Percentiles rank a stretch among this genome's conserved stretches.
phyloP scores from a whole-genome alignment of 2,888 invertebrate species.

The Podabrus alpinus region DNA sequence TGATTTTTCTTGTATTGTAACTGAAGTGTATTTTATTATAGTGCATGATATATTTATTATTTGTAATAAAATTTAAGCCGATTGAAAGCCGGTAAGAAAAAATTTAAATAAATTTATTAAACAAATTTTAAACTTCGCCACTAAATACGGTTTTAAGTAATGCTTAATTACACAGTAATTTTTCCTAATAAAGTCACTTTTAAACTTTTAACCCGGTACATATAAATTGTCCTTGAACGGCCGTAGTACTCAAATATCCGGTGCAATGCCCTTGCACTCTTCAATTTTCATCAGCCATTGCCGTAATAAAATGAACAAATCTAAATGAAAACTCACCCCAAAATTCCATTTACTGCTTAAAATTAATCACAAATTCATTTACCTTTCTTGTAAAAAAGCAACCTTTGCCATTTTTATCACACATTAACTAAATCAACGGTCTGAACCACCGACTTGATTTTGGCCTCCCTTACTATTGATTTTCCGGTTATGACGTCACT shows the following conservation, averaged over 20 bases:
- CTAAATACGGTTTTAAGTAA: background rate
- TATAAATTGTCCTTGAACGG: constrained; percentile 33
- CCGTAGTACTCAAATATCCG: constrained; percentile 29
- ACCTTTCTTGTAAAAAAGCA: constrained; percentile 71
- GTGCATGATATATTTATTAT: background rate
- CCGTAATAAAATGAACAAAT: constrained; percentile 33
- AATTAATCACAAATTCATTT: constrained; percentile 45
- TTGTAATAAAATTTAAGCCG: background rate
- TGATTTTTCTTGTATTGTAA: background rate
- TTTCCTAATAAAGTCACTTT: constrained; percentile 2
- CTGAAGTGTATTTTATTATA: background rate
- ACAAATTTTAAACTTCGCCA: background rate
- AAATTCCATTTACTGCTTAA: constrained; percentile 3
- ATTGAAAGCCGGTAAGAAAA: background rate
- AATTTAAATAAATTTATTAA: background rate
- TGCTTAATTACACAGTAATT: background rate
- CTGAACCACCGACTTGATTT: constrained; percentile 48
- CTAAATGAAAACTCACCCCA: constrained; percentile 22
- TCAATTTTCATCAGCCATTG: constrained; percentile 17
- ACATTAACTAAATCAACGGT: constrained; percentile 59
- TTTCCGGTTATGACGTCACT: constrained; percentile 45
- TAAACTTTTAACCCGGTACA: constrained; percentile 29
- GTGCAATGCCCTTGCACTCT: constrained; percentile 30
- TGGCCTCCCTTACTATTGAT: constrained; percentile 48
- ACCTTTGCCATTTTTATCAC: constrained; percentile 73